These are phyloP conservation scores for Malachius bipustulatus DNA, from an alignment of 2,888 invertebrate species.

Conservation along the genomic window DNA sequence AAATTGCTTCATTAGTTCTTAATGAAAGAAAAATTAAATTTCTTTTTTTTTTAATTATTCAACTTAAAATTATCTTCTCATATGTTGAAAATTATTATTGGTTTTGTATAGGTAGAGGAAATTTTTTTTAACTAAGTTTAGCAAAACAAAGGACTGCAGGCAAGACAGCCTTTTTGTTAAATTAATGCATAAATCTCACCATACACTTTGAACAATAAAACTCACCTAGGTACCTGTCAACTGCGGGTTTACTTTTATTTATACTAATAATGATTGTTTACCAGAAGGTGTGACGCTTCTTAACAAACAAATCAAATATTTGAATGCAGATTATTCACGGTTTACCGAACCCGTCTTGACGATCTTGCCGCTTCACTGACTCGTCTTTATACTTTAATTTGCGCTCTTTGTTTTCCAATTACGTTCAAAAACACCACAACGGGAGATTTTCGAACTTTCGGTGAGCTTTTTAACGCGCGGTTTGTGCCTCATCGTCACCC, in stretches of 20 bases:
- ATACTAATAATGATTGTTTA: constrained; percentile 1
- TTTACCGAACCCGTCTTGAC: neutral
- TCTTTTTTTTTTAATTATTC: no score
- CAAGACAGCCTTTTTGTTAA: no score
- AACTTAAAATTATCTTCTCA: no score
- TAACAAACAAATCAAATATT: neutral
- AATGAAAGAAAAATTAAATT: no score
- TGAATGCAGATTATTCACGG: neutral
- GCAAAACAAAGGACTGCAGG: no score
- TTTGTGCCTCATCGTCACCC: no score
- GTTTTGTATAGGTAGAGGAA: no score
- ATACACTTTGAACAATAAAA: no score
- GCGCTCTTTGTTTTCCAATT: neutral
- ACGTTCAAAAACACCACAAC: neutral
- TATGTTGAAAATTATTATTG: no score
- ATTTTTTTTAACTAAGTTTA: no score
- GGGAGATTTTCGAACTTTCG: constrained; percentile 2
- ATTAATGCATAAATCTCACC: no score
- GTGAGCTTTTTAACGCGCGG: neutral
- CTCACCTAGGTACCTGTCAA: constrained; percentile 2
- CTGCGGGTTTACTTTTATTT: neutral
- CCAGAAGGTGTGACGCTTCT: neutral
- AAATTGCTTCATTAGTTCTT: no score
- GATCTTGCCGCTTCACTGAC: neutral
- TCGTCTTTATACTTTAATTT: neutral